Evolutionary conservation across 92 coral and sea anemone genomes (phyloP).

Genomic region (Nematostella vectensis): DNA sequence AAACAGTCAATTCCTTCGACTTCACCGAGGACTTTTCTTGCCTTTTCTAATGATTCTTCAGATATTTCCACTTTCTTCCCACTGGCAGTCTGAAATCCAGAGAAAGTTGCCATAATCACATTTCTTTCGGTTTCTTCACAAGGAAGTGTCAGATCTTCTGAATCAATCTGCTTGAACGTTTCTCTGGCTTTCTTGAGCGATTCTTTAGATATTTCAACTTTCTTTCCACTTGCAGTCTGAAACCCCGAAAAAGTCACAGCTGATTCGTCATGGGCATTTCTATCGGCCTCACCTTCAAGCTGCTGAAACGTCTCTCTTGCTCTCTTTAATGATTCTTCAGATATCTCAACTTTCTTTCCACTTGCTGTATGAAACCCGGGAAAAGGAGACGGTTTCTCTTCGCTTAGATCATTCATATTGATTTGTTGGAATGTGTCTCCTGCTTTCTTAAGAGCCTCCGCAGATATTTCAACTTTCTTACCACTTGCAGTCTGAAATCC

Average conservation of each 20-base stretch:
- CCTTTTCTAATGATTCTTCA: conserved; percentile 28
- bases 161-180: conserved; percentile 5
- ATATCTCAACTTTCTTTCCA: conserved; percentile 33
- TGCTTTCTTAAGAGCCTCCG: conserved; percentile 33
- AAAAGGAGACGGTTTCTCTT: too few species aligned
- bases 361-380: conserved; percentile 40
- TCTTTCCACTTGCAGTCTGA: conserved; percentile 67
- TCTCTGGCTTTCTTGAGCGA: conserved; percentile 52
- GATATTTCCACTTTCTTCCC: conserved; percentile 27
- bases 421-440: conserved; percentile 8
- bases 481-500: conserved; percentile 33
- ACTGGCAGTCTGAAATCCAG: conserved; percentile 41
- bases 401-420: neutral
- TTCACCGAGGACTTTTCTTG: conserved; percentile 6
- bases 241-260: conserved; percentile 24
- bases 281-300: neutral
- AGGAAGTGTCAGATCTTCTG: neutral
- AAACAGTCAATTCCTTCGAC: neutral
- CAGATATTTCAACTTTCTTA: conserved; percentile 25
- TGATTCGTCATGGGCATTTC: neutral
- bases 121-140: neutral
- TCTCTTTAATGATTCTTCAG: conserved; percentile 39
- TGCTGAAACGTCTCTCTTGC: conserved; percentile 5
- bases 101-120: neutral
- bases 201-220: conserved; percentile 55